Percentiles rank a stretch among this genome's conserved stretches.
Evolutionary conservation across 2,888 invertebrate genomes (phyloP).

Genomic region (Lepidocyrtoides sp.): DNA sequence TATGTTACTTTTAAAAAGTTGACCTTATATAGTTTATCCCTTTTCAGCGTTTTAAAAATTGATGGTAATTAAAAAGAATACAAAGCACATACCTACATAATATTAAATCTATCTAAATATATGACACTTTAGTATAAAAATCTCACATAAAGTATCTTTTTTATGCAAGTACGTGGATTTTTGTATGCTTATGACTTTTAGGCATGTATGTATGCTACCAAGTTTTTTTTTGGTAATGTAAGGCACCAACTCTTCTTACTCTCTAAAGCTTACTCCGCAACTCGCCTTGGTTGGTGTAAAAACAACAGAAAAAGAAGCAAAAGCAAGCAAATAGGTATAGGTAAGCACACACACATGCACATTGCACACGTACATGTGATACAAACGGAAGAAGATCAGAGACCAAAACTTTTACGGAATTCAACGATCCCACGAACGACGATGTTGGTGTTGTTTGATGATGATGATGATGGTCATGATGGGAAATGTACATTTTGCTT

Average conservation of each 20-base stretch:
- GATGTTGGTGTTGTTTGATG: constrained; percentile 67
- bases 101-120: too few relatives aligned
- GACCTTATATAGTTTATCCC: too few relatives aligned
- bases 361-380: not conserved
- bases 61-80: too few relatives aligned
- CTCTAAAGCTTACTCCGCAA: too few relatives aligned
- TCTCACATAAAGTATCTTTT: too few relatives aligned
- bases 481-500: constrained; percentile 72
- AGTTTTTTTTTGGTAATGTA: constrained; percentile 4
- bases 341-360: not conserved
- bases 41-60: too few relatives aligned
- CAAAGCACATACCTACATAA: too few relatives aligned
- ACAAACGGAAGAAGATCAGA: constrained; percentile 67
- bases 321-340: not conserved
- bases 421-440: constrained; percentile 75
- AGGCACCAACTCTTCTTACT: not conserved
- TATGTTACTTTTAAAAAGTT: too few relatives aligned
- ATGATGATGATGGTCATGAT: constrained; percentile 62
- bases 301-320: constrained; percentile 31
- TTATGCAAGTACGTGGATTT: too few relatives aligned
- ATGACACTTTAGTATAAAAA: too few relatives aligned
- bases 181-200: too few relatives aligned
- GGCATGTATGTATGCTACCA: too few relatives aligned
- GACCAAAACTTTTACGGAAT: constrained; percentile 79
- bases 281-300: constrained; percentile 13